These are phyloP conservation scores for Crypturellus tataupa DNA, from an alignment of 2,797 vertebrate genomes.

Conservation along the genomic window DNA sequence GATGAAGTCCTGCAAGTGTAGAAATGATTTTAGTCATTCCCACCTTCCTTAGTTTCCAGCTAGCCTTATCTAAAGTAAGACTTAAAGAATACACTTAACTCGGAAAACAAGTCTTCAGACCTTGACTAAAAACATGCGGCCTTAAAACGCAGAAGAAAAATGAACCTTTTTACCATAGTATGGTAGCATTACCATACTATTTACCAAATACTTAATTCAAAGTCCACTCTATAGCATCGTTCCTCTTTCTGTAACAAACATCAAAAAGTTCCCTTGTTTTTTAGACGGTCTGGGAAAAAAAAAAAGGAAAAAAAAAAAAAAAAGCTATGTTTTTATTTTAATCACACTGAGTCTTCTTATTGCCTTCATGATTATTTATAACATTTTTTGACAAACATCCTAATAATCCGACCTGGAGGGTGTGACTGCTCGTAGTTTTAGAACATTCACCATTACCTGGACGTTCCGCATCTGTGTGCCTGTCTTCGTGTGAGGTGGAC, in stretches of 20 bases:
- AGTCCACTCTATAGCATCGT: not conserved
- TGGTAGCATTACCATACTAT: constrained; percentile 10
- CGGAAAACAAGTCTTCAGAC: constrained; percentile 13
- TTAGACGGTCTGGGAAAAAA: not conserved
- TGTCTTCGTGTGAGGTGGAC: not conserved
- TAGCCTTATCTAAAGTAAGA: not conserved
- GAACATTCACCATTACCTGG: not conserved
- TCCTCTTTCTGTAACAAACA: not conserved
- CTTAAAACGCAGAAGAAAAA: constrained; percentile 39
- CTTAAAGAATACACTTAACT: not conserved
- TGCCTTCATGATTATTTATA: not conserved
- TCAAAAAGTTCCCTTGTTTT: not conserved
- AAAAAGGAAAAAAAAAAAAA: not conserved
- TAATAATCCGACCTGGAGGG: not conserved
- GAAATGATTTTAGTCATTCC: not conserved
- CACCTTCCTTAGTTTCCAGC: not conserved
- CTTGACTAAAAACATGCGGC: constrained; percentile 26
- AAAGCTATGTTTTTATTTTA: not conserved
- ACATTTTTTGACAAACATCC: not conserved
- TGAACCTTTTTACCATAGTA: too few species aligned
- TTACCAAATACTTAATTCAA: constrained; percentile 52
- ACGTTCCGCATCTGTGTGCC: not conserved
- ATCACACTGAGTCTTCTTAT: not conserved
- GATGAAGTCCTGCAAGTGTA: not conserved
- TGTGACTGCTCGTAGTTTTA: not conserved